Evolutionary conservation across 2,797 vertebrate genomes (phyloP).

Genomic region (Erpetoichthys calabaricus): DNA sequence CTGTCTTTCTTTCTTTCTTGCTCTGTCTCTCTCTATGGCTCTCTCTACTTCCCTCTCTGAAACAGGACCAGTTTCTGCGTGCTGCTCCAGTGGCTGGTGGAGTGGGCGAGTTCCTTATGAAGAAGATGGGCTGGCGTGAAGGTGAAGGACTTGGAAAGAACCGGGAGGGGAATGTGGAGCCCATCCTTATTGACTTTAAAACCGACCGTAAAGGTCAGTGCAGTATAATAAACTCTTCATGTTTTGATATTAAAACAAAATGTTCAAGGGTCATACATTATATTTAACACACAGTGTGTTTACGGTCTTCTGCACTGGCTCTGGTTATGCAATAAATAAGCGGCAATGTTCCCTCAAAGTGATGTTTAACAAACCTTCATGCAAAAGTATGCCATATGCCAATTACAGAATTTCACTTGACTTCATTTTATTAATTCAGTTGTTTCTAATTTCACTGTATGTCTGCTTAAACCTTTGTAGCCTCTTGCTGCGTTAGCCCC

Average conservation of each 20-base stretch:
- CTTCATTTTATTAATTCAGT: too few relatives aligned
- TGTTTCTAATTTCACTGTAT: too few relatives aligned
- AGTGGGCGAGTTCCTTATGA: slow-evolving; percentile 90
- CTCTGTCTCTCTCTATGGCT: slow-evolving; percentile 12
- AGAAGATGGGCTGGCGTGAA: slow-evolving; percentile 95
- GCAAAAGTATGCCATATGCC: too few relatives aligned
- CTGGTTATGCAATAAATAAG: too few relatives aligned
- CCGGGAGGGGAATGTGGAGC: slow-evolving; percentile 87
- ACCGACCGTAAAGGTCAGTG: slow-evolving; percentile 83
- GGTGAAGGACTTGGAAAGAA: slow-evolving; percentile 91
- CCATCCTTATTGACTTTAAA: slow-evolving; percentile 94
- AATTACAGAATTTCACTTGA: too few relatives aligned
- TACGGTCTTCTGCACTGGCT: too few relatives aligned
- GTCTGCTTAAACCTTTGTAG: too few relatives aligned
- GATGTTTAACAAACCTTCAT: too few relatives aligned
- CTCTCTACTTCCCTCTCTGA: slow-evolving; percentile 45
- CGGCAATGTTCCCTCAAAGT: too few relatives aligned
- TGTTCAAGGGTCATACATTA: too few relatives aligned
- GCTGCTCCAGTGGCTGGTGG: slow-evolving; percentile 86
- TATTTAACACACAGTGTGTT: too few relatives aligned
- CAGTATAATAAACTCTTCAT: background rate
- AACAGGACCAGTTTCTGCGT: slow-evolving; percentile 92
- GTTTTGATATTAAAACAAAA: background rate
- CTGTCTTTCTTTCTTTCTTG: slow-evolving; percentile 1
- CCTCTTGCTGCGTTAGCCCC: too few relatives aligned